Conservation (phyloP, 1,140 invertebrate species). For the Lordiphosa mommai region DNA sequence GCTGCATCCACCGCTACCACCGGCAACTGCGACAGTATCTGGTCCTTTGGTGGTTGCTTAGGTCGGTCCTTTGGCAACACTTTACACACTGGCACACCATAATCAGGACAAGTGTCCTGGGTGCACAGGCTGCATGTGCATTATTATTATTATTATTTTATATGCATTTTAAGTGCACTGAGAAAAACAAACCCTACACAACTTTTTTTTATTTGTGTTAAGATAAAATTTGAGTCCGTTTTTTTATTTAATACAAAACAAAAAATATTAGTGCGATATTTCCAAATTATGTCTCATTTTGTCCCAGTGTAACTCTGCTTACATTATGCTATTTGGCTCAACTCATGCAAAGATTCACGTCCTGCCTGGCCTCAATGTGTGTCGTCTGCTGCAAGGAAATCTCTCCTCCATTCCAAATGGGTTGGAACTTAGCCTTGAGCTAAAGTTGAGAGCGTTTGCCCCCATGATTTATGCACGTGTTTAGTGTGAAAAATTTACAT, state of each 20-base stretch:
- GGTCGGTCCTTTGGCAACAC: slow-evolving; percentile 18
- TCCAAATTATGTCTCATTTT: too few relatives aligned
- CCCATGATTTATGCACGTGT: slow-evolving; percentile 73
- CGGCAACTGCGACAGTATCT: slow-evolving; percentile 11
- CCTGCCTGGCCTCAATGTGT: slow-evolving; percentile 36
- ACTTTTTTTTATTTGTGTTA: too few relatives aligned
- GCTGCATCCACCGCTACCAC: slow-evolving; percentile 22
- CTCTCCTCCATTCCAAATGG: slow-evolving; percentile 1
- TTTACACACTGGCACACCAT: slow-evolving; percentile 48
- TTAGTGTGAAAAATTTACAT: slow-evolving; percentile 73
- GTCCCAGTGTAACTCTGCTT: slow-evolving; percentile 6
- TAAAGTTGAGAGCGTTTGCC: slow-evolving; percentile 47
- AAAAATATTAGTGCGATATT: neutral
- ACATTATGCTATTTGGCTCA: slow-evolving; percentile 4
- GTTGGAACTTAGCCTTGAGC: slow-evolving; percentile 61
- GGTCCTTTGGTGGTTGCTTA: slow-evolving; percentile 34
- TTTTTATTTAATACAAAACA: neutral
- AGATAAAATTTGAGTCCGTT: too few relatives aligned
- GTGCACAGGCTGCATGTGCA: slow-evolving; percentile 32
- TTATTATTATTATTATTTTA: slow-evolving; percentile 59
- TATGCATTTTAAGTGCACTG: slow-evolving; percentile 37
- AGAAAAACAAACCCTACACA: slow-evolving; percentile 1
- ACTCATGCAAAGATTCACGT: slow-evolving; percentile 4
- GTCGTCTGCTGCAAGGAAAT: slow-evolving; percentile 8
- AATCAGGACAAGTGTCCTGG: slow-evolving; percentile 75